Conservation (phyloP, 2,797 vertebrate species). For the Squalus acanthias region DNA sequence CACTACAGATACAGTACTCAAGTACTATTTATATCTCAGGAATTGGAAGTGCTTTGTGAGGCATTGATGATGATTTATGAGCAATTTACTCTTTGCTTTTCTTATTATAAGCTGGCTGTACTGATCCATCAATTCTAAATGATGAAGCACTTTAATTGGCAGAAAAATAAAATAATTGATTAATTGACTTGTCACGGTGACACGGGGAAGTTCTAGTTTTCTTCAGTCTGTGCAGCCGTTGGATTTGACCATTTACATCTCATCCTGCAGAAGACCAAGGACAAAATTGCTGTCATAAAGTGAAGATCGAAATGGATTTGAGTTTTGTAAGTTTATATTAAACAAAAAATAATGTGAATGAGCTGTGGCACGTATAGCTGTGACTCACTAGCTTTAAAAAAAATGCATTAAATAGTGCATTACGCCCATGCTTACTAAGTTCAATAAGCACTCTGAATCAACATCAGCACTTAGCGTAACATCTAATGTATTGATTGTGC, state of each 20-base stretch:
- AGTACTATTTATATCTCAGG: background rate
- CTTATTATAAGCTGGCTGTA: background rate
- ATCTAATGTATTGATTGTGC: background rate
- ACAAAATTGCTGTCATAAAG: background rate
- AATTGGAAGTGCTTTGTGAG: background rate
- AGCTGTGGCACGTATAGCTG: background rate
- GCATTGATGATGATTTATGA: background rate
- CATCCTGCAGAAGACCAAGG: background rate
- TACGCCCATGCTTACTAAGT: background rate
- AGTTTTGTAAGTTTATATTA: background rate
- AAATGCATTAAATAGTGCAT: background rate
- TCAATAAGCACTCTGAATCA: background rate
- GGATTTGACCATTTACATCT: background rate
- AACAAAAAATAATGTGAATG: background rate
- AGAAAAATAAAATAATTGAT: constrained; percentile 20
- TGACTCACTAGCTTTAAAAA: background rate
- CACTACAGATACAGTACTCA: too few relatives aligned
- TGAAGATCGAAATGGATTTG: background rate
- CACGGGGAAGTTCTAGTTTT: background rate
- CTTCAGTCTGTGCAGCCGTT: background rate
- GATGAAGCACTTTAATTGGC: background rate
- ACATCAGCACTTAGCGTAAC: background rate
- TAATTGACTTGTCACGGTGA: background rate
- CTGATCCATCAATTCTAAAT: background rate
- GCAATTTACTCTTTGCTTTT: background rate